Base-by-base conservation (phyloP, 92 coral and sea anemone genomes). In the Parazoanthus darwini region DNA sequence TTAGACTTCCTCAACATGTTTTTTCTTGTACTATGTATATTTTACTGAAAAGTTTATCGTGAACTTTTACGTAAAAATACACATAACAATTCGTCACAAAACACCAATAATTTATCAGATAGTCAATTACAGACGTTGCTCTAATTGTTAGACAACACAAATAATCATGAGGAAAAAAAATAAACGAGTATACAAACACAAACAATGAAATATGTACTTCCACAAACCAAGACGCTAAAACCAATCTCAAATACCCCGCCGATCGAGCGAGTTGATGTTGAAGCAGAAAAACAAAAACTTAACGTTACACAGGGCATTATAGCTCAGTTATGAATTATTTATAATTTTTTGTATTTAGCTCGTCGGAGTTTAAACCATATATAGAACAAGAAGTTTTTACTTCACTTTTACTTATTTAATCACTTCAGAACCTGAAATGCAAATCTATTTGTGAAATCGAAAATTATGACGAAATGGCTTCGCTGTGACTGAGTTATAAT, bases 251-350 rank as follows among this genome's bases (percentile, higher is more conserved):
- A 0, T 15, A 16, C 65, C 9, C 22, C 65, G 29, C 51, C 26
- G 16, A 16, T 36, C 29, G 6, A 82, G 16, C 42, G 7, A 66
- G 9, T 65, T 68, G 33, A 25, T 71, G 79, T 8, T 84, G 14
- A 26, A 71, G 11, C 11, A 25, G 8, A 3, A 71, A 48, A 29
- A 71, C 42, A 20, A 8, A 82, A 68, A 43, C 68, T 84, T 37
- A 35, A 81, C 73, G 83, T 22, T 8, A 81, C 20, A 81, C 18
- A 67, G 22, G 13, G 42, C 33, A 44, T 43, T 66, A 70, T 84
- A 43, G 6, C 33, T 44, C 68, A 16, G 79, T 84, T 11, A 84
- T 84, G 67, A 84, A 84, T 84, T 84, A 84, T 84, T 84, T 71
- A 84, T 4, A 84, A 46, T 20, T 81, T 23, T 63, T 38, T 46